A percentile compares a stretch with the other conserved stretches of the same genome.
These are phyloP conservation scores for Terebella lapidaria DNA, from an alignment of 2,888 invertebrate genomes.

Conservation along the genomic window DNA sequence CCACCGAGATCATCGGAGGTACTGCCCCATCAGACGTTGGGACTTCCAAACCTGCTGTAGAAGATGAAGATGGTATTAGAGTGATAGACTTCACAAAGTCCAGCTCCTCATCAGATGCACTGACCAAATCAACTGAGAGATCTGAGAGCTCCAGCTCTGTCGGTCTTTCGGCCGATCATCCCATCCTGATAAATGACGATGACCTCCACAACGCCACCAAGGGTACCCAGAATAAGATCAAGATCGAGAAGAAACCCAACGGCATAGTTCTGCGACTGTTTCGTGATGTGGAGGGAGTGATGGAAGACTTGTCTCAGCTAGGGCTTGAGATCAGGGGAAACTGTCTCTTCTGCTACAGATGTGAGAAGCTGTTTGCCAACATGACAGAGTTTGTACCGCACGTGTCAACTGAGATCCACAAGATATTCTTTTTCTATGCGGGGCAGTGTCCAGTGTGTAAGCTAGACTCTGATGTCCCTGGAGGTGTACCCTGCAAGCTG, in stretches of 20 bases:
- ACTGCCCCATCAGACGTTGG: too few relatives aligned
- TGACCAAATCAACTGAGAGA: too few relatives aligned
- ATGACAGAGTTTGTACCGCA: background rate
- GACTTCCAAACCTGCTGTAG: too few relatives aligned
- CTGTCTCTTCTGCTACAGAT: background rate
- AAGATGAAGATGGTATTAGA: too few relatives aligned
- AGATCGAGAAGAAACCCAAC: background rate
- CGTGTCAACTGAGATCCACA: background rate
- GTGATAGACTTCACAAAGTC: too few relatives aligned
- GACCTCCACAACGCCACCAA: background rate
- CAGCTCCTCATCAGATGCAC: too few relatives aligned
- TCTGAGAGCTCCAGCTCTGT: too few relatives aligned
- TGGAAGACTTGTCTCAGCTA: background rate
- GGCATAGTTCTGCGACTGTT: background rate
- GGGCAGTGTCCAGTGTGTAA: background rate
- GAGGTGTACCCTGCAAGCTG: background rate
- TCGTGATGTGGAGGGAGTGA: background rate
- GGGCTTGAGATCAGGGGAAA: background rate
- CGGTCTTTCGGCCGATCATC: background rate
- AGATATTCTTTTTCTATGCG: background rate
- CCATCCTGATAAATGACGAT: background rate
- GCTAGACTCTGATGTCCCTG: background rate
- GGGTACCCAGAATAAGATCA: background rate
- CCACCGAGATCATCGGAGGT: too few relatives aligned
- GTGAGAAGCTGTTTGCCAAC: background rate